phyloP scores from a whole-genome alignment of 2,888 invertebrate species.

The Ceraclea dissimilis region DNA sequence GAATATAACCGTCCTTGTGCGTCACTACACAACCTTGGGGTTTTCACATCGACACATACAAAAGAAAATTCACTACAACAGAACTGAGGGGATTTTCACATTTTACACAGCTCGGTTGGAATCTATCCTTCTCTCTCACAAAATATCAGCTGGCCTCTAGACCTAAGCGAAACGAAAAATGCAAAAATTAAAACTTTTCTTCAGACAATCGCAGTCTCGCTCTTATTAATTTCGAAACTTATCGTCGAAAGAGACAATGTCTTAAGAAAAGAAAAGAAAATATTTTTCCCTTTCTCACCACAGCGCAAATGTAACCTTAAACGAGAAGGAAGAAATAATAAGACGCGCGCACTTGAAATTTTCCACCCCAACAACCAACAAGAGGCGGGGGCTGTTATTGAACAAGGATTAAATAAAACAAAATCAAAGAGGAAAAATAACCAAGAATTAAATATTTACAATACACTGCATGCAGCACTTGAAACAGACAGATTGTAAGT shows the following conservation, averaged over 20 bases:
- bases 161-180: conserved; percentile 14
- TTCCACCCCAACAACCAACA: conserved; percentile 18
- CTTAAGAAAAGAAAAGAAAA: background rate
- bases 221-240: conserved; percentile 14
- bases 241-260: conserved; percentile 13
- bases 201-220: conserved; percentile 6
- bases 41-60: conserved; percentile 17
- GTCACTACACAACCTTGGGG: conserved; percentile 23
- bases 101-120: conserved; percentile 10
- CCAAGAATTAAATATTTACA: background rate
- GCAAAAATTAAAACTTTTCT: conserved; percentile 5
- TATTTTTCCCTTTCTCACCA: conserved; percentile 15
- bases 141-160: conserved; percentile 1
- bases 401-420: conserved; percentile 16
- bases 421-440: conserved; percentile 6
- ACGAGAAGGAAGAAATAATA: conserved; percentile 13
- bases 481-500: background rate
- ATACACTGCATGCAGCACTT: background rate
- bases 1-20: conserved; percentile 12
- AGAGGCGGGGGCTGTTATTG: conserved; percentile 23
- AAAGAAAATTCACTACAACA: conserved; percentile 7
- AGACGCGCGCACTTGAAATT: conserved; percentile 24
- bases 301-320: background rate
- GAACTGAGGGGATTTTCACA: conserved; percentile 5
- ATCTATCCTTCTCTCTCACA: conserved; percentile 9